Percentiles rank a stretch among this genome's conserved stretches.
These are phyloP conservation scores for Noctua janthe DNA, from an alignment of 2,888 invertebrate genomes.

Conservation along the genomic window DNA sequence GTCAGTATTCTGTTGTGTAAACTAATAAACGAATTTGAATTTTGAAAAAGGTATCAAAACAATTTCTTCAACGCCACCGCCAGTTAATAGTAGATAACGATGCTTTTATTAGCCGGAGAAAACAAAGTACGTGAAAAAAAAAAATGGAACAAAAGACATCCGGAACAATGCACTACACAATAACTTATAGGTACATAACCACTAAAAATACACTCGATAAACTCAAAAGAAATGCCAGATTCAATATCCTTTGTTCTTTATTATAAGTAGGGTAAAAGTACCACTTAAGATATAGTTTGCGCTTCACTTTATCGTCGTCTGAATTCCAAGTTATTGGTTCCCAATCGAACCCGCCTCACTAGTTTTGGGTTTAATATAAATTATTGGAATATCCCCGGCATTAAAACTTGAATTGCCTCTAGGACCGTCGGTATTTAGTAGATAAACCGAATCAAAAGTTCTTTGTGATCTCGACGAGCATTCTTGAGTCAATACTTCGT, in stretches of 20 bases:
- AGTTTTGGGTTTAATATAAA: conserved; percentile 60
- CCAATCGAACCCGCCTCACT: conserved; percentile 44
- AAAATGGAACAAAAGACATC: neutral
- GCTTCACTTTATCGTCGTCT: conserved; percentile 40
- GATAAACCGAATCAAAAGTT: conserved; percentile 49
- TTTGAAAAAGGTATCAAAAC: too few species aligned
- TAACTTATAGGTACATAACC: neutral
- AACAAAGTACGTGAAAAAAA: neutral
- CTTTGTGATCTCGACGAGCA: conserved; percentile 23
- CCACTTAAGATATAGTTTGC: conserved; percentile 49
- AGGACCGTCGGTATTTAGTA: conserved; percentile 27
- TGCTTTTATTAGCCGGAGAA: neutral
- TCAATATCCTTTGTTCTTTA: conserved; percentile 36
- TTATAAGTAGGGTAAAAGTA: conserved; percentile 25
- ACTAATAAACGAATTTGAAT: too few species aligned
- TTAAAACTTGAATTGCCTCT: conserved; percentile 52
- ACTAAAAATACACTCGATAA: neutral
- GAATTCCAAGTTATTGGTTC: conserved; percentile 58
- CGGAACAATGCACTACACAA: neutral
- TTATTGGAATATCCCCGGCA: conserved; percentile 52
- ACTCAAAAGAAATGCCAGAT: neutral
- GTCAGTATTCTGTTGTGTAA: too few species aligned
- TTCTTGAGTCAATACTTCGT: conserved; percentile 27
- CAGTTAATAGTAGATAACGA: neutral
- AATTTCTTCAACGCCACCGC: neutral